These are phyloP conservation scores for Cordilura impudica DNA, from an alignment of 2,888 invertebrate genomes.

Conservation along the genomic window DNA sequence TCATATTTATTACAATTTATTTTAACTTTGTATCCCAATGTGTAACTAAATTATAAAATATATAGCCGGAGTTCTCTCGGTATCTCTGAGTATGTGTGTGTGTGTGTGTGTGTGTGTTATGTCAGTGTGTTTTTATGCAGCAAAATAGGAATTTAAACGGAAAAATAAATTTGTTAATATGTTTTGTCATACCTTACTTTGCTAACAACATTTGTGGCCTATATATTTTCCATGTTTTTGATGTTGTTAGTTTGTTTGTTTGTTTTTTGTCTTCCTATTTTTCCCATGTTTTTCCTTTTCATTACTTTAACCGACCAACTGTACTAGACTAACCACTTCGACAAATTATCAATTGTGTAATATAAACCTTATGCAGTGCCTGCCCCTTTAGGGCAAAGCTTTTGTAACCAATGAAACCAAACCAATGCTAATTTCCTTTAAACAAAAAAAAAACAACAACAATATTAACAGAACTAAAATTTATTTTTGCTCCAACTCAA, in stretches of 20 bases:
- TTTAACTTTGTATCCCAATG: neutral
- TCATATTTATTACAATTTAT: no score
- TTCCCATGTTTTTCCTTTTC: neutral
- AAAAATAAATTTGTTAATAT: neutral
- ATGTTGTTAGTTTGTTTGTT: conserved; percentile 9
- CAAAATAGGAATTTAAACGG: neutral
- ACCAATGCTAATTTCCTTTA: conserved; percentile 59
- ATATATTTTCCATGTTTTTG: conserved; percentile 29
- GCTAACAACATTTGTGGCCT: conserved; percentile 38
- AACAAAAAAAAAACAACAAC: no score
- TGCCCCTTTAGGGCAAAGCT: conserved; percentile 54
- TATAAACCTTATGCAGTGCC: conserved; percentile 29
- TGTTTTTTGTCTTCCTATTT: conserved; percentile 2
- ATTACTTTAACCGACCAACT: neutral
- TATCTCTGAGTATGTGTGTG: neutral
- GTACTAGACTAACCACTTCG: neutral
- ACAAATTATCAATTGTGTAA: conserved; percentile 55
- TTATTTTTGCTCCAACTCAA: neutral
- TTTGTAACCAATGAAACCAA: conserved; percentile 60
- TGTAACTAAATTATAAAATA: neutral
- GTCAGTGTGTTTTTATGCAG: neutral
- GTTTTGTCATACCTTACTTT: conserved; percentile 26
- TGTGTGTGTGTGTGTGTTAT: neutral
- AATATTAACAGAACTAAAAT: conserved; percentile 45
- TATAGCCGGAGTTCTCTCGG: no score